phyloP scores from a whole-genome alignment of 1,140 invertebrate species.

The Sycobia sp. region DNA sequence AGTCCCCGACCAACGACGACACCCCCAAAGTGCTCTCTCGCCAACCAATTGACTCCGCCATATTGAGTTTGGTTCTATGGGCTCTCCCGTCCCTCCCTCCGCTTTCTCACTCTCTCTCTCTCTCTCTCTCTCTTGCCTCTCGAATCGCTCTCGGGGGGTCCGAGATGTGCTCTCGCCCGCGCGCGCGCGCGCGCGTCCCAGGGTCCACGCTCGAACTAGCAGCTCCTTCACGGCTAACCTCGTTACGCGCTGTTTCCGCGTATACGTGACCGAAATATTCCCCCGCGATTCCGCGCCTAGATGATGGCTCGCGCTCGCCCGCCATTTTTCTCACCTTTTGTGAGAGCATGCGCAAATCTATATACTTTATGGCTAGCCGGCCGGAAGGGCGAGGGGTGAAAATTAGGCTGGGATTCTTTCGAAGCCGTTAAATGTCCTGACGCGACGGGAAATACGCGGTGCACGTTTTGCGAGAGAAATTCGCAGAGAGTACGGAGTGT shows the following conservation, averaged over 20 bases:
- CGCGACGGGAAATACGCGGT: no score
- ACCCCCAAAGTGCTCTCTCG: conserved; percentile 48
- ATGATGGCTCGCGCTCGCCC: conserved; percentile 12
- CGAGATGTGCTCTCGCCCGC: no score
- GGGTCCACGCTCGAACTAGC: no score
- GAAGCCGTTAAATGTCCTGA: not conserved
- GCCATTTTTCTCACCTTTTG: conserved; percentile 9
- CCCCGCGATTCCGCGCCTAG: no score
- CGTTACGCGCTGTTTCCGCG: conserved; percentile 47
- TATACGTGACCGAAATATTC: conserved; percentile 57
- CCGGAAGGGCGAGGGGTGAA: no score
- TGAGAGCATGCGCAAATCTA: no score
- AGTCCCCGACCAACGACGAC: not conserved
- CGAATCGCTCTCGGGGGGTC: conserved; percentile 46
- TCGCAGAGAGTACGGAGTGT: no score
- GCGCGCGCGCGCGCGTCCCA: conserved; percentile 43
- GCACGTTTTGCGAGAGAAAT: no score
- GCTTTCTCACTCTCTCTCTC: no score
- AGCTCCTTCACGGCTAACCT: conserved; percentile 47
- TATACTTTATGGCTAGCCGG: no score
- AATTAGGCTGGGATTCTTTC: conserved; percentile 7
- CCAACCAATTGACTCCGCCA: conserved; percentile 58
- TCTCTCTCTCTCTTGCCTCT: no score
- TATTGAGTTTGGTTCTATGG: conserved; percentile 58
- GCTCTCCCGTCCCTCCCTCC: no score